Conservation (phyloP, 1,140 invertebrate species). For the Apis florea region DNA sequence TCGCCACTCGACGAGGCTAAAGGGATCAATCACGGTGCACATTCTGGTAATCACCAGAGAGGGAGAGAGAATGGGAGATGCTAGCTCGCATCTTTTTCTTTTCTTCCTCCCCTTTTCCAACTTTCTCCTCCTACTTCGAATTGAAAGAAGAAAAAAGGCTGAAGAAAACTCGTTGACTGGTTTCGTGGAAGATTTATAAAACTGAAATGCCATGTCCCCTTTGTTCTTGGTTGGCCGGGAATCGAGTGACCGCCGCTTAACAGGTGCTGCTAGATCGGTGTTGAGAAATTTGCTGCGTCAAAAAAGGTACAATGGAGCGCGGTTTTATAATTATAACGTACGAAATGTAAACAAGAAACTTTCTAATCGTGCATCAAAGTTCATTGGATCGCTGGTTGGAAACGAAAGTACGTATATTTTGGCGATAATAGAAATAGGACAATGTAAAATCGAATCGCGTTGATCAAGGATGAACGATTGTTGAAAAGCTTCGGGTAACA, state of each 20-base stretch:
- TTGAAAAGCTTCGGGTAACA: too few species aligned
- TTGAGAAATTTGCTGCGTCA: background rate
- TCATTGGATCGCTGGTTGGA: conserved; percentile 27
- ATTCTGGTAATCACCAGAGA: background rate
- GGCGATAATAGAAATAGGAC: background rate
- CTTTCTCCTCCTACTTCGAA: background rate
- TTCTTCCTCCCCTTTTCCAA: background rate
- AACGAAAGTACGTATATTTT: conserved; percentile 5
- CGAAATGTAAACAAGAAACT: conserved; percentile 32
- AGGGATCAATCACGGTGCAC: background rate
- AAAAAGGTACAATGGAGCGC: background rate
- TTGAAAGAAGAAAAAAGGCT: background rate
- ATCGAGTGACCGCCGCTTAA: background rate
- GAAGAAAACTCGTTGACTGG: background rate
- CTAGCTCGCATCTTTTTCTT: background rate
- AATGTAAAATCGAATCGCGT: background rate
- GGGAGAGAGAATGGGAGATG: too few species aligned
- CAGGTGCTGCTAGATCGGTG: background rate
- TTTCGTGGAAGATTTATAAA: conserved; percentile 9
- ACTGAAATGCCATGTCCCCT: background rate
- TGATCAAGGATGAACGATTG: background rate
- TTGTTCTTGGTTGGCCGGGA: background rate
- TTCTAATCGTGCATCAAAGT: conserved; percentile 24
- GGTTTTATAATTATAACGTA: conserved; percentile 32
- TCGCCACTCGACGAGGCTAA: conserved; percentile 2